Evolutionary conservation across 2,888 invertebrate species (phyloP).

Genomic region (Eristalis arbustorum): DNA sequence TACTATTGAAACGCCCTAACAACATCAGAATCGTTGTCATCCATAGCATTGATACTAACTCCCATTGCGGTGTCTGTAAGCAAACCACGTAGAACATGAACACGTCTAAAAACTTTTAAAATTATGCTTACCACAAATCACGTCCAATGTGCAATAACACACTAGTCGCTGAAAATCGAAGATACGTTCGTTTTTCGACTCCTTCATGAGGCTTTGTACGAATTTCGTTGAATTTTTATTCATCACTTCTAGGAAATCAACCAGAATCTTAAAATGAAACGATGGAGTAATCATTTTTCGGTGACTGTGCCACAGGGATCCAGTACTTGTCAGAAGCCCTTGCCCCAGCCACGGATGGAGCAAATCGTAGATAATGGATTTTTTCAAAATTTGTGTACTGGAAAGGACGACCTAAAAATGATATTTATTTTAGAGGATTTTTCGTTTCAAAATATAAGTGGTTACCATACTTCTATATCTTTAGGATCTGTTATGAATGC

Average conservation of each 20-base stretch:
- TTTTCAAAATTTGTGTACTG: conserved; percentile 80
- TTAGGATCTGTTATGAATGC: conserved; percentile 72
- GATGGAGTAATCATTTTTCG: conserved; percentile 82
- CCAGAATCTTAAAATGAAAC: conserved; percentile 82
- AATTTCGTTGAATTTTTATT: conserved; percentile 81
- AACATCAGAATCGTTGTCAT: conserved; percentile 80
- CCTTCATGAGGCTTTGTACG: conserved; percentile 75
- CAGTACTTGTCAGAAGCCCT: conserved; percentile 80
- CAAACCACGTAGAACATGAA: neutral
- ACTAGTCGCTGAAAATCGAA: conserved; percentile 81
- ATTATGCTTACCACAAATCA: conserved; percentile 80
- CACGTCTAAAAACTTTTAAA: neutral
- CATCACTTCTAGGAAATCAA: conserved; percentile 81
- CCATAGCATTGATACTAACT: conserved; percentile 81
- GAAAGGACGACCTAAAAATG: conserved; percentile 73
- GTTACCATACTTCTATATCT: conserved; percentile 73
- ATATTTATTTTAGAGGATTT: neutral
- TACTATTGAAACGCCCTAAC: conserved; percentile 81
- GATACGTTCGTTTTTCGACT: conserved; percentile 74
- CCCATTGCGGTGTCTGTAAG: conserved; percentile 85
- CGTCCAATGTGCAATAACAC: conserved; percentile 81
- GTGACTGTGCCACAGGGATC: conserved; percentile 81
- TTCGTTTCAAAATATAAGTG: neutral
- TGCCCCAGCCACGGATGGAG: conserved; percentile 81
- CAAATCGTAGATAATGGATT: conserved; percentile 79